Base-by-base conservation (phyloP, 1,140 invertebrate genomes). In the Drosophila punjabiensis region DNA sequence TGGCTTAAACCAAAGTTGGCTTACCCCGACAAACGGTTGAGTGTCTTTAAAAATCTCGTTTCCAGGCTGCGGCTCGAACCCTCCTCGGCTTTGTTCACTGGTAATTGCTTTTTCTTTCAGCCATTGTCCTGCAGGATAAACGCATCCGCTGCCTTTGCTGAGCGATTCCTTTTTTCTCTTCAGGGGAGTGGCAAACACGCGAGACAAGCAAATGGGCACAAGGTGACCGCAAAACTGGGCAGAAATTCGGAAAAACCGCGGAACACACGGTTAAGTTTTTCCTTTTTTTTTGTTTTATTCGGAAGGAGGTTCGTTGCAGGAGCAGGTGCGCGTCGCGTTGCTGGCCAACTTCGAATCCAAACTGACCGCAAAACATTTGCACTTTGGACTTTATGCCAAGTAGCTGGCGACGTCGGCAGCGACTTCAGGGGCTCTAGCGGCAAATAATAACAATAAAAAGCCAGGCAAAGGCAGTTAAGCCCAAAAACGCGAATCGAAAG, bases 361-460 rank as follows among this genome's bases (percentile, higher is more conserved):
- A 90, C 87, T 90, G 87, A 90, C 87, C 87, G 82, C 87, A 90
- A 91, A 91, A 82, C 82, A 86, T 90, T 90, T 90, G 79, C 82
- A 86, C 82, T 80, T 90, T 85, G 70, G 80, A 90, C 86, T 85
- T 89, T 82, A 90, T 85, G 86, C 79, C 86, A 68, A 63, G 73
- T 52, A 59, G 47, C 48, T 41, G 71, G 55, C 73, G 39, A 76
- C 76, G 80, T 62, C 45, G 77, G 69, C 84, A 74, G 76, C 85
- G 76, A 88, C 33, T 56, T 53, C 50, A 53, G 50, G 28, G 48
- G 48, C 48, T 52, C 48, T 10, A 20, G 53, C 84, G 84, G 76
- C 78, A 78, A 85, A 85, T 85, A 90, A 89, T 86, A 90, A 89
- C 86, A 89, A 90, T 89, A 89, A 89, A 88, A 56, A 62, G 41